phyloP scores from a whole-genome alignment of 35 echinoderm and acorn worm genomes.

The Chiridota heheva region DNA sequence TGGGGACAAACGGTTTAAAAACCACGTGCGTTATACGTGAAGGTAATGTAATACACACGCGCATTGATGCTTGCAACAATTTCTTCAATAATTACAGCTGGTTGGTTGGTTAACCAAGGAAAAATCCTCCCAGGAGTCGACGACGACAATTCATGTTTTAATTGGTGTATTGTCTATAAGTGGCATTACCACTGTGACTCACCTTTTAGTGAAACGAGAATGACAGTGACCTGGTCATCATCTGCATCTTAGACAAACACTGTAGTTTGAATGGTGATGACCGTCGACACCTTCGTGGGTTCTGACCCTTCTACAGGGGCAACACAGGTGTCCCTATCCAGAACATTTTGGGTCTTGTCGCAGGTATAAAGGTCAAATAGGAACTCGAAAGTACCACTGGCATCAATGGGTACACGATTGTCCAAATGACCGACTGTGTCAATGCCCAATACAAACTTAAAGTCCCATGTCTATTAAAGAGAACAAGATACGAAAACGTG shows the following conservation, averaged over 20 bases:
- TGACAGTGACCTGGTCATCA: constrained; percentile 64
- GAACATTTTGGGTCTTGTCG: constrained; percentile 2
- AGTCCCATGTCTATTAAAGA: constrained; percentile 70
- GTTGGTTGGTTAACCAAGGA: no score
- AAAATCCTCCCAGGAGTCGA: not conserved
- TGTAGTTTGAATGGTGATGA: constrained; percentile 75
- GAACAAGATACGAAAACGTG: no score
- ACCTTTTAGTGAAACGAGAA: constrained; percentile 72
- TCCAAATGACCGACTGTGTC: constrained; percentile 37
- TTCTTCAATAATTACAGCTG: no score
- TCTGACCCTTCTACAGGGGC: no score
- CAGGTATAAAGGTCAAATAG: constrained; percentile 54
- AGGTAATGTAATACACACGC: no score
- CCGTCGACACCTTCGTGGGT: constrained; percentile 48
- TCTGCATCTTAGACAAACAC: constrained; percentile 72
- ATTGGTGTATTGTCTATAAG: not conserved
- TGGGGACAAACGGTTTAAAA: no score
- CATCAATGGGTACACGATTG: constrained; percentile 65
- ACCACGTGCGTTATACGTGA: no score
- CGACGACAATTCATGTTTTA: not conserved
- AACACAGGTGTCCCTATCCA: constrained; percentile 32
- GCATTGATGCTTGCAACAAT: no score
- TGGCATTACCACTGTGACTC: no score
- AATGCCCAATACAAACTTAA: constrained; percentile 64
- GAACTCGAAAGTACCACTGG: constrained; percentile 72